Evolutionary conservation across 2,888 invertebrate species (phyloP).

Genomic region (Limnephilus marmoratus): DNA sequence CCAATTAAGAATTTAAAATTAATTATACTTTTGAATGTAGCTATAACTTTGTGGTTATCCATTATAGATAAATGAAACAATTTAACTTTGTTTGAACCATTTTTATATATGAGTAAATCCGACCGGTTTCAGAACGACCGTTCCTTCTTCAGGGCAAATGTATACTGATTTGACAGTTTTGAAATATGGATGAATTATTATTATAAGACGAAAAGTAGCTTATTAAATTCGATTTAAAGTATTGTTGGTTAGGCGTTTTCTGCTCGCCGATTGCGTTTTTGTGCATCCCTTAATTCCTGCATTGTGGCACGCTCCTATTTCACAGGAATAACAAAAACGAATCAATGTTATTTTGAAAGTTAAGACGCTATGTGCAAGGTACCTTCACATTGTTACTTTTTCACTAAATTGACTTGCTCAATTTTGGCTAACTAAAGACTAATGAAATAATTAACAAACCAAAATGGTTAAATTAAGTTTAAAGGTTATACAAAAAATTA

Average conservation of each 20-base stretch:
- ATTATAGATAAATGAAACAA: too few relatives aligned
- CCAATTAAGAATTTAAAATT: too few relatives aligned
- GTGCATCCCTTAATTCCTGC: not conserved
- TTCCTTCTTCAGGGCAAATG: too few relatives aligned
- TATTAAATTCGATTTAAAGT: not conserved
- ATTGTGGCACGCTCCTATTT: conserved; percentile 20
- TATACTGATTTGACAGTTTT: too few relatives aligned
- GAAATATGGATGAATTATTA: too few relatives aligned
- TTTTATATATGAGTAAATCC: too few relatives aligned
- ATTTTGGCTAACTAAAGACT: not conserved
- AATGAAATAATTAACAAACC: not conserved
- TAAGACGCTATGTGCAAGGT: not conserved
- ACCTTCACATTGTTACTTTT: not conserved
- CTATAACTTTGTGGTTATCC: too few relatives aligned
- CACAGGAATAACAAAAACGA: not conserved
- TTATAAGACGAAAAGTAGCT: not conserved
- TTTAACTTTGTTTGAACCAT: too few relatives aligned
- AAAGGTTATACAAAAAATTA: too few relatives aligned
- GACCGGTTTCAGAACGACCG: too few relatives aligned
- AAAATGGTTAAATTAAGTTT: too few relatives aligned
- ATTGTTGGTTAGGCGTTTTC: not conserved
- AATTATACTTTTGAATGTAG: too few relatives aligned
- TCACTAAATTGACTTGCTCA: not conserved
- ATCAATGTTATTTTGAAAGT: not conserved
- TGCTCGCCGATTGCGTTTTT: not conserved